Evolutionary conservation across 1,140 invertebrate species (phyloP).

Genomic region (Cotesia vestalis): DNA sequence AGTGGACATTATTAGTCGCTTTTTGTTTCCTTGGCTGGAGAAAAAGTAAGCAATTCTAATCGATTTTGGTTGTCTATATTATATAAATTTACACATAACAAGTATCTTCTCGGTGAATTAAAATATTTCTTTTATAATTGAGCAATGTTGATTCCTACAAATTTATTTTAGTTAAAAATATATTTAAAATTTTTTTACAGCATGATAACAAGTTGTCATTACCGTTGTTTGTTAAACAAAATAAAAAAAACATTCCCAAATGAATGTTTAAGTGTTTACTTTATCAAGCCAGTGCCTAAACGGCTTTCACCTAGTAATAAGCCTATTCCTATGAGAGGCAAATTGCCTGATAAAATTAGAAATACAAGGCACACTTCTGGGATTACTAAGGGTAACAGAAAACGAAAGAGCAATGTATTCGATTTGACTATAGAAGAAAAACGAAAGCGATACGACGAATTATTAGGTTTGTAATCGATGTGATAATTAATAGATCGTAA

Average conservation of each 20-base stretch:
- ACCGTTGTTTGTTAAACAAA: slow-evolving; percentile 2
- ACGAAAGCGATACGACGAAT: not conserved
- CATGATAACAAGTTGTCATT: not conserved
- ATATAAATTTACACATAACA: not conserved
- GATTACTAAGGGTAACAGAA: not conserved
- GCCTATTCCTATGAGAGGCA: slow-evolving; percentile 7
- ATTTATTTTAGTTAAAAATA: not conserved
- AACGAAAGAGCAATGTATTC: not conserved
- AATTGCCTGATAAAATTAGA: slow-evolving; percentile 3
- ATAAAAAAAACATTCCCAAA: slow-evolving; percentile 1
- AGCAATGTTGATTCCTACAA: too few relatives aligned
- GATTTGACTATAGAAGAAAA: not conserved
- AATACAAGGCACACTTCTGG: not conserved
- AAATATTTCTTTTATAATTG: too few relatives aligned
- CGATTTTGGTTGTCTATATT: not conserved
- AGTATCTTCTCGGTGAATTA: too few relatives aligned
- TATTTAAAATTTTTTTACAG: not conserved
- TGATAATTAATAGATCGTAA: not conserved
- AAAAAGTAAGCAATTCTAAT: not conserved
- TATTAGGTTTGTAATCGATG: not conserved
- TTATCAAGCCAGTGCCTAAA: not conserved
- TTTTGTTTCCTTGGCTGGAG: slow-evolving; percentile 12
- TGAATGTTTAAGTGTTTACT: slow-evolving; percentile 7
- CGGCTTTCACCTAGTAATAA: not conserved
- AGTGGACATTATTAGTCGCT: slow-evolving; percentile 6